phyloP scores from a whole-genome alignment of 2,113 vertebrate genomes.

The Tricholaema leucomelas region DNA sequence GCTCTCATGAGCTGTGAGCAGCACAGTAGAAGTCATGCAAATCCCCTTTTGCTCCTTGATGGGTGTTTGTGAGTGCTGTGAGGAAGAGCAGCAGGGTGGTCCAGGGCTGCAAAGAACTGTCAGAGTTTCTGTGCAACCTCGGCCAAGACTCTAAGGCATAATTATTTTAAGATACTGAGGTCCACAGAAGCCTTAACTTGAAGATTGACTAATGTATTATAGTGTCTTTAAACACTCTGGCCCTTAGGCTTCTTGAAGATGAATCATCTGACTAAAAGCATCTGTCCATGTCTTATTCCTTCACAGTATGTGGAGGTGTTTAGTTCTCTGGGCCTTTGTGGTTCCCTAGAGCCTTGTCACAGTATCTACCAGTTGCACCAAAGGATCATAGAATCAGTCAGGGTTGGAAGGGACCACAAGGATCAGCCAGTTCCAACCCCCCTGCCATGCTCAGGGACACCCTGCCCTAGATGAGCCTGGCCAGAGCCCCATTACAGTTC shows the following conservation, averaged over 20 bases:
- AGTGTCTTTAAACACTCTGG: not conserved
- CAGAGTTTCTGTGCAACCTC: not conserved
- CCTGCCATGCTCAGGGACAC: no score
- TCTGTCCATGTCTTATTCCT: not conserved
- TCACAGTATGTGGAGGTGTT: accelerated
- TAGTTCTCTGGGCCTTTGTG: not conserved
- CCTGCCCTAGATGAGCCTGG: no score
- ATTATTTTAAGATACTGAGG: not conserved
- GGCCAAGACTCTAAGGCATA: not conserved
- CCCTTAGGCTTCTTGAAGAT: not conserved
- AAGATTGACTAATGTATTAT: not conserved
- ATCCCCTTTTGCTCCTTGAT: not conserved
- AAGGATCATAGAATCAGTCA: no score
- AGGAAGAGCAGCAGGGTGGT: not conserved
- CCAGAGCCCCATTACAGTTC: no score
- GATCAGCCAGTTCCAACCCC: no score
- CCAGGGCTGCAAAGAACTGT: not conserved
- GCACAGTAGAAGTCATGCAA: not conserved
- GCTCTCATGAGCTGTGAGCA: not conserved
- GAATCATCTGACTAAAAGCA: not conserved
- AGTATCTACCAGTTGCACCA: not conserved
- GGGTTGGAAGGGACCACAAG: no score
- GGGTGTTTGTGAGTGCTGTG: not conserved
- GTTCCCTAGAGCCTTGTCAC: not conserved
- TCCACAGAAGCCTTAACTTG: not conserved